phyloP scores from a whole-genome alignment of 1,140 invertebrate genomes.

The Leptinotarsa defecta region DNA sequence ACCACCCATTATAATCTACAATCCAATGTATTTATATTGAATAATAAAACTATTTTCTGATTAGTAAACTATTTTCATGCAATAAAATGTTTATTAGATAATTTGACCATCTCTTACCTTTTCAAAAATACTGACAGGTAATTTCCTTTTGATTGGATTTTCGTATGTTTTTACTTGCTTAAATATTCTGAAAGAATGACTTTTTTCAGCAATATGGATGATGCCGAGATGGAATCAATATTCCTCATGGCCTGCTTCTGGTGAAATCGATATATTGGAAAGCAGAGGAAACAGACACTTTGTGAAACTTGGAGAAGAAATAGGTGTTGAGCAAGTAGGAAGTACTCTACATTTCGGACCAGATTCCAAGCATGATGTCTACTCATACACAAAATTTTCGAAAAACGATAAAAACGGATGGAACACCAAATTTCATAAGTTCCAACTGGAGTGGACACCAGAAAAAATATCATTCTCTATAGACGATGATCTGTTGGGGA shows the following conservation, averaged over 20 bases:
- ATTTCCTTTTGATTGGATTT: not conserved
- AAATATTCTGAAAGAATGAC: not conserved
- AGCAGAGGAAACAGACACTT: slow-evolving; percentile 64
- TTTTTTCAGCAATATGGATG: slow-evolving; percentile 63
- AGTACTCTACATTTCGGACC: slow-evolving; percentile 70
- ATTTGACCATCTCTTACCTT: not conserved
- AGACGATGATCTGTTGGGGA: slow-evolving; percentile 42
- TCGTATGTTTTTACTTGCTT: not conserved
- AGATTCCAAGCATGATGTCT: slow-evolving; percentile 60
- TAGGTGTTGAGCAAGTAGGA: slow-evolving; percentile 63
- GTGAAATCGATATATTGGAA: slow-evolving; percentile 64
- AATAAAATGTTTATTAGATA: no score
- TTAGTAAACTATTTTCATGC: no score
- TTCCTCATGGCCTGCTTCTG: slow-evolving; percentile 62
- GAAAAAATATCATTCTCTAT: slow-evolving; percentile 37
- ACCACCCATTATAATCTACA: no score
- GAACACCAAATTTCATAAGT: slow-evolving; percentile 58
- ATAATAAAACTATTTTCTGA: no score
- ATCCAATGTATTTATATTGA: no score
- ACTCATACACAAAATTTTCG: slow-evolving; percentile 59
- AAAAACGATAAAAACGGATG: slow-evolving; percentile 57
- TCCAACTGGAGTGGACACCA: slow-evolving; percentile 60
- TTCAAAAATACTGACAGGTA: not conserved
- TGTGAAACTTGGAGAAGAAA: slow-evolving; percentile 58
- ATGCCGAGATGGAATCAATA: slow-evolving; percentile 63